phyloP scores from a whole-genome alignment of 2,797 vertebrate genomes.

The Coendou prehensilis region DNA sequence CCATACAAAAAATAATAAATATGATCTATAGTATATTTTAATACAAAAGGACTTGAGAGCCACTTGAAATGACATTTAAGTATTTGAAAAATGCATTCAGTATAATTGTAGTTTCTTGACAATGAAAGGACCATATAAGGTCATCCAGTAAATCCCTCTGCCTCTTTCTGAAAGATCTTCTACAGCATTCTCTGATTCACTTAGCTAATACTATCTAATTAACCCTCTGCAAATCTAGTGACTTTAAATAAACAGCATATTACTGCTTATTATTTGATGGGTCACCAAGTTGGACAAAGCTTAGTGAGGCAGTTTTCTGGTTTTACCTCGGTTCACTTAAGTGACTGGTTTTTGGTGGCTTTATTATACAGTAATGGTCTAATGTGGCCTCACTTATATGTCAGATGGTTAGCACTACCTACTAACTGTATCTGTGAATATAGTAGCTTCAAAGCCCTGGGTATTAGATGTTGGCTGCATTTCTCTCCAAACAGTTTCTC shows the following conservation, averaged over 20 bases:
- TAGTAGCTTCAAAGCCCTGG: background rate
- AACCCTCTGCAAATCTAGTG: background rate
- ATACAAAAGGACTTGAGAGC: constrained; percentile 64
- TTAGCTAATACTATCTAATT: background rate
- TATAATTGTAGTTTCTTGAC: constrained; percentile 28
- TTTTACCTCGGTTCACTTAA: background rate
- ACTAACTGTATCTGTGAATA: background rate
- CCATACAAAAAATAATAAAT: constrained; percentile 71
- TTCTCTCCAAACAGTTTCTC: background rate
- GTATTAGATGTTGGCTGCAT: background rate
- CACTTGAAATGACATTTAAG: constrained; percentile 67
- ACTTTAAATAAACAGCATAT: background rate
- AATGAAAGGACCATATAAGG: constrained; percentile 23
- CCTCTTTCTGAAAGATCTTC: constrained; percentile 19
- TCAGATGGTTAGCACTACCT: background rate
- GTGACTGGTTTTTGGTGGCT: background rate
- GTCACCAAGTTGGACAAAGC: background rate
- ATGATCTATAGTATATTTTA: constrained; percentile 37
- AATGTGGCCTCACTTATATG: background rate
- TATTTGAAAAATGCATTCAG: constrained; percentile 37
- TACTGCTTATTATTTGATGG: background rate
- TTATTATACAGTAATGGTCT: background rate
- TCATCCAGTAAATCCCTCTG: background rate
- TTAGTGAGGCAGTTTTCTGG: background rate
- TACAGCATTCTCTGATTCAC: background rate